Evolutionary conservation across 2,888 invertebrate species (phyloP).

Genomic region (Pharmacophagus antenor): DNA sequence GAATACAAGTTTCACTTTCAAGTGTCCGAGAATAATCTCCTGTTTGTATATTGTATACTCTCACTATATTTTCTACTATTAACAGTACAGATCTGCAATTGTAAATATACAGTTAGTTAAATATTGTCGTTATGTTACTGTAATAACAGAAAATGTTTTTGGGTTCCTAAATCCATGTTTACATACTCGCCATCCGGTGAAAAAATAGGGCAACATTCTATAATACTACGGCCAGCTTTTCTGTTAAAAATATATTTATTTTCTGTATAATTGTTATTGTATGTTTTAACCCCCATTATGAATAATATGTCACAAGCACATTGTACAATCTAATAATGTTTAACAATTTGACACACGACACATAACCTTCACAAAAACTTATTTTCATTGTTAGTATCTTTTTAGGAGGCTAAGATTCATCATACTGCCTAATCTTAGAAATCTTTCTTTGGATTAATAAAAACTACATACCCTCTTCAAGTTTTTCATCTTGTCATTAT

Average conservation of each 20-base stretch:
- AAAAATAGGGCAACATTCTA: constrained; percentile 68
- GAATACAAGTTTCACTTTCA: constrained; percentile 58
- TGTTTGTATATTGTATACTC: constrained; percentile 71
- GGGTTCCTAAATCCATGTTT: constrained; percentile 6
- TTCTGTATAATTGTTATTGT: constrained; percentile 37
- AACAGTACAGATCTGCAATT: constrained; percentile 64
- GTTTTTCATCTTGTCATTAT: no score
- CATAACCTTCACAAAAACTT: not conserved
- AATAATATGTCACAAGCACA: constrained; percentile 26
- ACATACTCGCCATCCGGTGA: constrained; percentile 76
- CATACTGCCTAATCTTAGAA: no score
- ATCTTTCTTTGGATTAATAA: no score
- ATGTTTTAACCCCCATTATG: constrained; percentile 57
- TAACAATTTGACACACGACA: constrained; percentile 49
- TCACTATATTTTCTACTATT: constrained; percentile 66
- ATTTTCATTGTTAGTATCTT: not conserved
- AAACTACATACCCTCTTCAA: no score
- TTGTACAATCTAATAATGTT: constrained; percentile 28
- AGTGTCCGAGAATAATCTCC: constrained; percentile 66
- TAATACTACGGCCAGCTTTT: constrained; percentile 74
- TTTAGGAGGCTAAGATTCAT: no score
- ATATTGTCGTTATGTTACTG: no score
- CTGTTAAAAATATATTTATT: constrained; percentile 59
- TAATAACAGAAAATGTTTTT: not conserved
- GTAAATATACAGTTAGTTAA: not conserved